Evolutionary conservation across 2,797 vertebrate species (phyloP), one percentile per base, ranked within the genome.

Genomic region (Tamandua tetradactyla): DNA sequence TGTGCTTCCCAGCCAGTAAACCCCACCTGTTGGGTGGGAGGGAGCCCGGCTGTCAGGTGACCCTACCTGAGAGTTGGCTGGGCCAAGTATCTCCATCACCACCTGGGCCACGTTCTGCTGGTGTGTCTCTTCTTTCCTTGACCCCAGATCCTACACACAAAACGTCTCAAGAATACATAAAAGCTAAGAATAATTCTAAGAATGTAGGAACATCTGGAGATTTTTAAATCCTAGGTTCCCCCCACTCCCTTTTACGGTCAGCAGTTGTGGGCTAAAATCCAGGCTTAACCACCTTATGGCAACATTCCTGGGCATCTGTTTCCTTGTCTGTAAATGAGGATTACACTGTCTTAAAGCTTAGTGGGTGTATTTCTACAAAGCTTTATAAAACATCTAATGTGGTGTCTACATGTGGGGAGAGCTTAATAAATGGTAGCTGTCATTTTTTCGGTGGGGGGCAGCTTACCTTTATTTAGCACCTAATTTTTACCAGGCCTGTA

Each of bases 391-490:
- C 13, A 52, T 57, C 49, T 62, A 17, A 13, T 66, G 3, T 87
- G n/a, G 10, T 93, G 20, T 52, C 64, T 59, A 11, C 18, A 75
- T 2, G 59, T 17, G 79, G 59, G 32, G 90, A 23, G 74, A 35
- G n/a, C 35, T 82, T 61, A 88, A 47, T 59, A 93, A 91, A 69
- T 27, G 13, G 44, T 66, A 93, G 82, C n/a, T 92, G 32, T 37
- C 47, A 84, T 85, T 89, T 62, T n/a, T n/a, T n/a, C n/a, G n/a
- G n/a, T n/a, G 25, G 55, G 75, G 59, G 44, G 17, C 1, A 71
- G 90, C 9, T 59, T 61, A 37, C 32, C 90, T 94, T 81, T 62
- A 91, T 37, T 84, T 69, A 80, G n/a, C 37, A 88, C n/a, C 75
- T 86, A n/a, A 78, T 42, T 87, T 82, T 89, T 25, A 83, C 27